Percentiles rank a stretch among this genome's conserved stretches.
Conservation (phyloP, 2,888 invertebrate species). For the Taenaris catops region DNA sequence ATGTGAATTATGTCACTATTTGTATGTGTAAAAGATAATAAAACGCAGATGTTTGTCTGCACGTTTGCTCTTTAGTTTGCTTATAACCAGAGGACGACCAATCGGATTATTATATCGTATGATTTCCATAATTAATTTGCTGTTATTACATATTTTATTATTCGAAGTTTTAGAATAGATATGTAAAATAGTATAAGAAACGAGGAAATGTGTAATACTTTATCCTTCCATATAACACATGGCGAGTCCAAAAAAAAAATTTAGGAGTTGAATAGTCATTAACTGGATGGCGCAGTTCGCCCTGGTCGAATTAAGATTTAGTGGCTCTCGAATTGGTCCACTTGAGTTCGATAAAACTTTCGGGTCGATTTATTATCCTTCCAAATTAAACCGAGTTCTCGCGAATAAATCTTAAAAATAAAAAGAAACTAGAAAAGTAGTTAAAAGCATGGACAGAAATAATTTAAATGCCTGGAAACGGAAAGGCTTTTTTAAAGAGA, state of each 20-base stretch:
- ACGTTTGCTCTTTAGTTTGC: too few relatives aligned
- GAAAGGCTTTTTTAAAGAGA: not conserved
- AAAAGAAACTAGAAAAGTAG: conserved; percentile 7
- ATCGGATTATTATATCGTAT: too few relatives aligned
- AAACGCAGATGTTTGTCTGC: too few relatives aligned
- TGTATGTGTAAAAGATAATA: too few relatives aligned
- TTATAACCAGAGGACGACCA: too few relatives aligned
- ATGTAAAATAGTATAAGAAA: too few relatives aligned
- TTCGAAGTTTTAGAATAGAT: too few relatives aligned
- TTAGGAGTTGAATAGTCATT: not conserved
- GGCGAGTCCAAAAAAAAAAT: conserved; percentile 9
- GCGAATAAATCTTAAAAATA: conserved; percentile 11
- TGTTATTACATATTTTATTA: too few relatives aligned
- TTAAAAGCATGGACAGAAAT: not conserved
- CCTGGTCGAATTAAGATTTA: conserved; percentile 43
- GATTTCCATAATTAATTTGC: too few relatives aligned
- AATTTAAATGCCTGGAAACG: not conserved
- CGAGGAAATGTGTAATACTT: too few relatives aligned
- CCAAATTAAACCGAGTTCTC: conserved; percentile 11
- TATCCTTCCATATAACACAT: too few relatives aligned
- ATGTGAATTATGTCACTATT: too few relatives aligned
- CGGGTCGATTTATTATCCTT: conserved; percentile 11
- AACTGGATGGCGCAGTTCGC: conserved; percentile 19
- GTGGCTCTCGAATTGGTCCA: conserved; percentile 35
- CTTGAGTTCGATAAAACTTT: conserved; percentile 21